Conservation (phyloP, 1,140 invertebrate genomes). For the Medauroidea extradentata region DNA sequence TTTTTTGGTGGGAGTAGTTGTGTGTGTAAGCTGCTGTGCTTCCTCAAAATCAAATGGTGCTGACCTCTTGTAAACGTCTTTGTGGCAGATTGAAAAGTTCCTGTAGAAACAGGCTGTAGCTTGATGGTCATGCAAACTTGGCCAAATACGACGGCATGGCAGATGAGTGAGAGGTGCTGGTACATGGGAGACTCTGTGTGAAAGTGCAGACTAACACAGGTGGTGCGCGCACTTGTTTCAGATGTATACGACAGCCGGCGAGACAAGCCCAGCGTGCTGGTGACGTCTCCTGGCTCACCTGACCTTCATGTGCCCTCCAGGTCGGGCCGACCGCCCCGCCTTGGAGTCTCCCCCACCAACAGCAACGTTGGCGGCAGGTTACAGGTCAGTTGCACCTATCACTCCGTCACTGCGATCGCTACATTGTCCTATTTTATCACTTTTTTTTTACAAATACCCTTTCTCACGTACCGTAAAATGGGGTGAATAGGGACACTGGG, state of each 20-base stretch:
- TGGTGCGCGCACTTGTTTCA: slow-evolving; percentile 31
- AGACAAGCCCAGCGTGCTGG: slow-evolving; percentile 76
- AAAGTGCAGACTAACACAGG: not conserved
- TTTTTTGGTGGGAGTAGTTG: no score
- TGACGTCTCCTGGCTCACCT: slow-evolving; percentile 82
- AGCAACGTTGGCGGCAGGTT: slow-evolving; percentile 62
- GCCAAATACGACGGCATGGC: no score
- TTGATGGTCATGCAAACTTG: no score
- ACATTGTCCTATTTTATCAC: not conserved
- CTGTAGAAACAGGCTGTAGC: no score
- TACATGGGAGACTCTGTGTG: not conserved
- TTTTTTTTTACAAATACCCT: not conserved
- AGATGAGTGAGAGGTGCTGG: no score
- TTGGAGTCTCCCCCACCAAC: slow-evolving; percentile 35
- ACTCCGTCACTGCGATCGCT: not conserved
- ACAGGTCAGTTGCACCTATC: slow-evolving; percentile 41
- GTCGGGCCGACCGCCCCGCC: slow-evolving; percentile 46
- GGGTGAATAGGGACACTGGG: no score
- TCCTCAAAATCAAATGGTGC: no score
- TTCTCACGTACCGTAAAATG: no score
- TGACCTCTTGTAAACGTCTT: no score
- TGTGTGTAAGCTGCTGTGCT: no score
- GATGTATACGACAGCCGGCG: slow-evolving; percentile 55
- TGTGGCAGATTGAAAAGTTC: no score
- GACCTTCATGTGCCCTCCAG: slow-evolving; percentile 56